Percentiles rank a stretch among this genome's conserved stretches.
Conservation (phyloP, 2,113 vertebrate genomes). For the crab-eating macaque (Macaca fascicularis) region DNA sequence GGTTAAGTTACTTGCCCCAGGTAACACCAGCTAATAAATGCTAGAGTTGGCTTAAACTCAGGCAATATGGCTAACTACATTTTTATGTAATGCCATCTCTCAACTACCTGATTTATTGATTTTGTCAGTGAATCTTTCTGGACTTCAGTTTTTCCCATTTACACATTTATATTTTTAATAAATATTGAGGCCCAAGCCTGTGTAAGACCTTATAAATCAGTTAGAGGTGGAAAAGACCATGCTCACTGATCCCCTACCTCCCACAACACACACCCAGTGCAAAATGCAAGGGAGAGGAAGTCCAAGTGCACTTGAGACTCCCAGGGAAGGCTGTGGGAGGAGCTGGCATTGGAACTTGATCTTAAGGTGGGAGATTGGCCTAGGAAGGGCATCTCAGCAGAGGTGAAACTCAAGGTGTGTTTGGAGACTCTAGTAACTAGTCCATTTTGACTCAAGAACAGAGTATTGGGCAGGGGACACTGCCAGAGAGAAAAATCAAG, state of each 20-base stretch:
- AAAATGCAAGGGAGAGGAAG: neutral
- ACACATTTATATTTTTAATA: conserved; percentile 8
- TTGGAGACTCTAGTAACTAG: neutral
- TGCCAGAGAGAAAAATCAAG: neutral
- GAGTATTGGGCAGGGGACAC: neutral
- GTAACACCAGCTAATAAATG: conserved; percentile 11
- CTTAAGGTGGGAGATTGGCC: neutral
- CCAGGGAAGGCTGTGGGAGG: neutral
- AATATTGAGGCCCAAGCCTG: neutral
- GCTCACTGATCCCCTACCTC: too few species aligned
- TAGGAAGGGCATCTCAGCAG: neutral
- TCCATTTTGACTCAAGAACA: neutral
- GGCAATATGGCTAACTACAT: neutral
- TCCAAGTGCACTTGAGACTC: neutral
- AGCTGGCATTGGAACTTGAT: neutral
- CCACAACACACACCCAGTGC: neutral
- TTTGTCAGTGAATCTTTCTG: neutral
- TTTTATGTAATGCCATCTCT: neutral
- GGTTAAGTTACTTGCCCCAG: neutral
- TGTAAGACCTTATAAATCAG: neutral
- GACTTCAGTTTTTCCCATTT: neutral
- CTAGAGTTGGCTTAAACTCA: neutral
- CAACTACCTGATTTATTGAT: neutral
- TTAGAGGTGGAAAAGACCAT: neutral
- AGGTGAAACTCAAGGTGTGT: neutral